Base-by-base conservation (phyloP, 2,797 vertebrate species). In the Lithobates pipiens region DNA sequence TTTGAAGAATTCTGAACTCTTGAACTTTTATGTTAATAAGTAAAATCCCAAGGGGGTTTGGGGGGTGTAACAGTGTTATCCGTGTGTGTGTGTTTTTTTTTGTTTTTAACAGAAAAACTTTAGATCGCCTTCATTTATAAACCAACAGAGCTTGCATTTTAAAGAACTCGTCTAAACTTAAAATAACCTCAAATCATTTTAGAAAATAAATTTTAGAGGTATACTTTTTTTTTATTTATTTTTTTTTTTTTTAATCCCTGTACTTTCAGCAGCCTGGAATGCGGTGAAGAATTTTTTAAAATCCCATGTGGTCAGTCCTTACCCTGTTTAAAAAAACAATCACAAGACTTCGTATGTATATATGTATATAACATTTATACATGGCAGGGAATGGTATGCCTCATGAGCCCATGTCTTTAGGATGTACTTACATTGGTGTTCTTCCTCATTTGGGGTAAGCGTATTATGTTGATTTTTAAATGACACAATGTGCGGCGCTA, bases 1-100 rank as follows among this genome's bases (percentile, higher is more conserved):
- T 84, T 77, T 69, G 18, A 84, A 69, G 74, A 84, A 77, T 84
- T 32, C 21, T 77, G 67, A 84, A 84, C 82, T 84, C 18, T 77
- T 84, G 75, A 84, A 77, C 82, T 84, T 84, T 84, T 29, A 32
- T 57, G 75, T 77, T 77, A 71, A 68, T 61, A 70, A 23, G 46
- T 32, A 36, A 75, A 83, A 72, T 73, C 69, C 69, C 69, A 73
- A 29, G 7, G 34, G 79, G 34, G 29, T 39, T 57, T 18, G 54
- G 21, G 54, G 54, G 54, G 21, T 57, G 16, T 57, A 57, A 57
- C 21, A 27, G 23, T 65, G 25, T n/a, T 65, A 25, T 9, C 9
- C 23, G 18, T 21, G 15, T 18, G 34, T 36, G 34, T 57, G 5
- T 57, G 3, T 61, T 5, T 18, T 54, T 54, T 54, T 54, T 1